Conservation (phyloP, 2,797 vertebrate species). For the Erithacus rubecula region DNA sequence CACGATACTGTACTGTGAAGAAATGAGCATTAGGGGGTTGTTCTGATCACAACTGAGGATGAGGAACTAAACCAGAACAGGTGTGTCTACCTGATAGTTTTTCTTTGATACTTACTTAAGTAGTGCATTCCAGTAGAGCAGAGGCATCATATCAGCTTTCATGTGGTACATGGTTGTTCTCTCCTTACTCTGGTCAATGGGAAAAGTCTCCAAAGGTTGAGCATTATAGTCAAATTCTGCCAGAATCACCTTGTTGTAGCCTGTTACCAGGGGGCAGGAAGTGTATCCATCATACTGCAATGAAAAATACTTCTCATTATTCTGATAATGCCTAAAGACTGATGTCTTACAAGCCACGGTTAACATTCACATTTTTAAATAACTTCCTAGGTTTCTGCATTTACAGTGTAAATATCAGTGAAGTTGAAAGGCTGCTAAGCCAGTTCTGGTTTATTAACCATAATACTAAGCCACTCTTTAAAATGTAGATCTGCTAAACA, state of each 20-base stretch:
- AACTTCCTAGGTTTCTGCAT: neutral
- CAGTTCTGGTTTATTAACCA: neutral
- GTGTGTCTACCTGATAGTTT: neutral
- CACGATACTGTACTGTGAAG: neutral
- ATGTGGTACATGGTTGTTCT: conserved; percentile 89
- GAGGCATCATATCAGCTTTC: conserved; percentile 95
- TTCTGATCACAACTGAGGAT: neutral
- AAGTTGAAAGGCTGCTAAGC: neutral
- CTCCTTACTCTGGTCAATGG: conserved; percentile 93
- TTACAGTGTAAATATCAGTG: neutral
- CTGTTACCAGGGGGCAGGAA: conserved; percentile 92
- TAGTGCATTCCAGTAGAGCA: conserved; percentile 92
- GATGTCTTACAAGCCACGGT: neutral
- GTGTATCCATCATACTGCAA: conserved; percentile 96
- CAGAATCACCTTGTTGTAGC: conserved; percentile 90
- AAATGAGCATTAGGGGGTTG: neutral
- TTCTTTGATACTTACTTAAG: conserved; percentile 82
- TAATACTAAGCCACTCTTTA: neutral
- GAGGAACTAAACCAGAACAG: neutral
- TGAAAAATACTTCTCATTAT: neutral
- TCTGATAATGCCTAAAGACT: neutral
- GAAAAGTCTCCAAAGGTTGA: conserved; percentile 94
- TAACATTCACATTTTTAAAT: neutral
- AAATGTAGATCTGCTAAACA: neutral
- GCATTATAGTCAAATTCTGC: conserved; percentile 92